Percentiles rank a stretch among this genome's conserved stretches.
phyloP scores from a whole-genome alignment of 2,797 vertebrate species.

The Botia kubotai region DNA sequence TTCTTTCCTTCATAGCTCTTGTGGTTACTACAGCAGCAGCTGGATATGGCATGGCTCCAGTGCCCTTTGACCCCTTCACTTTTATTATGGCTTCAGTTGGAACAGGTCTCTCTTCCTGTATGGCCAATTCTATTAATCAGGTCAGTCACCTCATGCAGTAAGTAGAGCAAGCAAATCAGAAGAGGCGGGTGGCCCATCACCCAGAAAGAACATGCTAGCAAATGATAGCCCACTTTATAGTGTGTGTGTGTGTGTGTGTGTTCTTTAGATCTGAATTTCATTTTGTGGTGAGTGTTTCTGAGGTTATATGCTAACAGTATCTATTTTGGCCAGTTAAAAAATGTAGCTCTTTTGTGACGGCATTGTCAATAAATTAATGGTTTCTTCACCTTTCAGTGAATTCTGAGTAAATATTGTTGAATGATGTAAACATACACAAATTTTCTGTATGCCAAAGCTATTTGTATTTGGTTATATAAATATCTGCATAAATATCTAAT shows the following conservation, averaged over 20 bases:
- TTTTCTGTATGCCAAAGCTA: neutral
- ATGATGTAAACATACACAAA: too few relatives aligned
- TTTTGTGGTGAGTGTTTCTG: neutral
- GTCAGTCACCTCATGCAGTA: slow-evolving; percentile 10
- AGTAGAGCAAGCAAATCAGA: neutral
- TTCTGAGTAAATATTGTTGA: neutral
- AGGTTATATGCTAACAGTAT: neutral
- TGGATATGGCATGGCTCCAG: slow-evolving; percentile 91
- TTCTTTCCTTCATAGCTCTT: slow-evolving; percentile 78
- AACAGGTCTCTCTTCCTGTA: slow-evolving; percentile 90
- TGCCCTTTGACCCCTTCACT: slow-evolving; percentile 85
- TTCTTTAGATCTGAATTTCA: neutral
- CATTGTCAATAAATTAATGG: too few relatives aligned
- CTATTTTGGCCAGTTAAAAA: too few relatives aligned
- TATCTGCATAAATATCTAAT: too few relatives aligned
- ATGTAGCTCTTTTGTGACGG: too few relatives aligned
- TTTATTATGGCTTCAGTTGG: slow-evolving; percentile 85
- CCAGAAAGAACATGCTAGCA: neutral
- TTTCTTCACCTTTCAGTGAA: neutral
- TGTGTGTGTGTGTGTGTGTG: neutral
- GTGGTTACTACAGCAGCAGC: slow-evolving; percentile 91
- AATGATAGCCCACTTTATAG: neutral
- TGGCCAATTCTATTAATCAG: slow-evolving; percentile 92
- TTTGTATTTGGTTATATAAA: neutral
- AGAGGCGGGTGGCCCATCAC: neutral